phyloP scores from a whole-genome alignment of 1,140 invertebrate species.

The Ctenoplectra terminalis region DNA sequence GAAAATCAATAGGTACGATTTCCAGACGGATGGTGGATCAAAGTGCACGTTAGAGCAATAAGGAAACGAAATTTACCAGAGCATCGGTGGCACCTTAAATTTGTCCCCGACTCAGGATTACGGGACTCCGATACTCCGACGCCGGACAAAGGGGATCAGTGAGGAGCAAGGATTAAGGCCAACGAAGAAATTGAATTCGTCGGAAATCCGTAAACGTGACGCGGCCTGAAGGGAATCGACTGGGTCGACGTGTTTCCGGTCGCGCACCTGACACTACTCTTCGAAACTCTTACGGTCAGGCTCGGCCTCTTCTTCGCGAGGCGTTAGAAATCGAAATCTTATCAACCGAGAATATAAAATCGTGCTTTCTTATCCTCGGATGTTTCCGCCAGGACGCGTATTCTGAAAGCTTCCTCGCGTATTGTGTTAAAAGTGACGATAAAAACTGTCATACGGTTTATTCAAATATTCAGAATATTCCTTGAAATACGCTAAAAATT shows the following conservation, averaged over 20 bases:
- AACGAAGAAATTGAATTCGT: slow-evolving; percentile 49
- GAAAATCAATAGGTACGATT: neutral
- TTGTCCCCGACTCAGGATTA: slow-evolving; percentile 45
- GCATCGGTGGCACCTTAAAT: slow-evolving; percentile 34
- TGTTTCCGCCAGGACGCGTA: neutral
- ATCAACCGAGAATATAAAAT: neutral
- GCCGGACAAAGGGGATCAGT: slow-evolving; percentile 45
- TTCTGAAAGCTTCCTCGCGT: neutral
- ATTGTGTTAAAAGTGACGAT: neutral
- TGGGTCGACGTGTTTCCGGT: slow-evolving; percentile 40
- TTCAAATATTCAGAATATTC: too few relatives aligned
- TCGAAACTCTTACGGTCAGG: neutral
- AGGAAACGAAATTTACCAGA: slow-evolving; percentile 45
- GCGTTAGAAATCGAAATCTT: neutral
- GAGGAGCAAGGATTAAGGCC: slow-evolving; percentile 38
- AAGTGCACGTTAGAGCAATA: slow-evolving; percentile 2
- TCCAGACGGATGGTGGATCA: slow-evolving; percentile 11
- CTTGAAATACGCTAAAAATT: too few relatives aligned
- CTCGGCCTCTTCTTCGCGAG: neutral
- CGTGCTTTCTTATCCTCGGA: neutral
- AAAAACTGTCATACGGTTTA: too few relatives aligned
- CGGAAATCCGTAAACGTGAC: slow-evolving; percentile 46
- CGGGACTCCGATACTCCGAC: slow-evolving; percentile 45
- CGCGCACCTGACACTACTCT: slow-evolving; percentile 32
- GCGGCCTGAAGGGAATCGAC: slow-evolving; percentile 7